Base-by-base conservation (phyloP, 2,797 vertebrate genomes). In the Sardinella longiceps region DNA sequence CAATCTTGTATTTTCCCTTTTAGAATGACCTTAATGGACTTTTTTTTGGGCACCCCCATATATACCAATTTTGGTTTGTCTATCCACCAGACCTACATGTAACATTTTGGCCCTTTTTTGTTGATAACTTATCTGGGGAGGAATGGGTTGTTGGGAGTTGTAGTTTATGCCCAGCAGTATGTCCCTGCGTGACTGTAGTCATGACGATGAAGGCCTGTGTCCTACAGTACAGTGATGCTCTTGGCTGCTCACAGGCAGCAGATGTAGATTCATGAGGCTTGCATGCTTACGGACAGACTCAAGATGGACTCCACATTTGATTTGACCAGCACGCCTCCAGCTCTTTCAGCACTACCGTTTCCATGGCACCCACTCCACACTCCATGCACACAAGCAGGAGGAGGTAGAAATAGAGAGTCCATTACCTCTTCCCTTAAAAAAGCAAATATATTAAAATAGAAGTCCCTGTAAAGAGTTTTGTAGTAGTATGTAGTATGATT, bases 321-420 rank as follows among this genome's bases (percentile, higher is more conserved):
- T 77, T 77, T 77, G 70, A 43, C 70, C 70, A 77, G 86, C 85
- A 63, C 80, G 84, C 43, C 92, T 74, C 5, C 66, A 74, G 66
- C 66, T 33, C n/a, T 33, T 39, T 82, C 80, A 53, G 86, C 86
- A 70, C 86, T 83, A 50, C 83, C 86, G 89, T 89, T 84, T 83
- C 63, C 70, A 77, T 77, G 70, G 70, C 23, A 77, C n/a, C 70
- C 70, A 77, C 23, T 77, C 70, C 70, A 77, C 20, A 20, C 70
- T 39, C 18, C 37, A 77, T 25, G 70, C 6, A 77, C 23, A 7
- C 70, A 2, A 37, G 23, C 70, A 77, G 70, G 18, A 20, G 14
- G 30, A 37, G 30, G 70, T 39, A 43, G 70, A 43, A 77, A 39
- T 20, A 43, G 18, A 20, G n/a, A n/a, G n/a, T n/a, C 33, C 37